phyloP scores from a whole-genome alignment of 2,888 invertebrate genomes.

The Encarsia formosa region DNA sequence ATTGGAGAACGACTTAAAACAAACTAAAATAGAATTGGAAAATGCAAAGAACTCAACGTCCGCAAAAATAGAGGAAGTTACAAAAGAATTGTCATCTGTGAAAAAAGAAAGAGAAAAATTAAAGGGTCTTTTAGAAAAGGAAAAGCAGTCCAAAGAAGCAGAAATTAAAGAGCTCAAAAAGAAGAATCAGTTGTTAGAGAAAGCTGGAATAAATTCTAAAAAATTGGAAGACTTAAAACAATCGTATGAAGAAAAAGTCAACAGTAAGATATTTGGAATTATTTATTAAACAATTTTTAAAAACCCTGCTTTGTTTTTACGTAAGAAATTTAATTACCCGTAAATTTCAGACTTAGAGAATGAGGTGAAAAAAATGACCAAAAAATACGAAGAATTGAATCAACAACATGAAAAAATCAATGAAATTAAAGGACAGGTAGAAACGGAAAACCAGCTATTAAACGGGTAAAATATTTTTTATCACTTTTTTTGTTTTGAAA shows the following conservation, averaged over 20 bases:
- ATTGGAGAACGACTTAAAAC: slow-evolving; percentile 60
- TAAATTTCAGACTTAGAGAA: slow-evolving; percentile 60
- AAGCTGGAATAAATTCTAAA: slow-evolving; percentile 61
- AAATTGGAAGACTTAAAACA: slow-evolving; percentile 65
- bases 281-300: background rate
- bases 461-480: slow-evolving; percentile 63
- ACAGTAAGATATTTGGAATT: slow-evolving; percentile 57
- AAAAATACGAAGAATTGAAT: slow-evolving; percentile 75
- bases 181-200: slow-evolving; percentile 66
- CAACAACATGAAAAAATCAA: slow-evolving; percentile 78
- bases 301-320: background rate
- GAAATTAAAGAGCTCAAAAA: slow-evolving; percentile 73
- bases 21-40: slow-evolving; percentile 58
- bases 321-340: slow-evolving; percentile 38
- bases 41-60: slow-evolving; percentile 49
- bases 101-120: slow-evolving; percentile 62
- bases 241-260: slow-evolving; percentile 64
- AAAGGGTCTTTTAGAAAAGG: slow-evolving; percentile 66
- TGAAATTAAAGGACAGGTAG: slow-evolving; percentile 77
- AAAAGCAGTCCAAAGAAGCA: slow-evolving; percentile 71
- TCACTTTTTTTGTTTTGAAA: no score
- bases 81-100: slow-evolving; percentile 55
- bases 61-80: slow-evolving; percentile 54
- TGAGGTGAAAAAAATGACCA: slow-evolving; percentile 63
- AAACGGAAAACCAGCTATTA: slow-evolving; percentile 76